Conservation (phyloP, 2,113 vertebrate species). For the Camelus bactrianus region DNA sequence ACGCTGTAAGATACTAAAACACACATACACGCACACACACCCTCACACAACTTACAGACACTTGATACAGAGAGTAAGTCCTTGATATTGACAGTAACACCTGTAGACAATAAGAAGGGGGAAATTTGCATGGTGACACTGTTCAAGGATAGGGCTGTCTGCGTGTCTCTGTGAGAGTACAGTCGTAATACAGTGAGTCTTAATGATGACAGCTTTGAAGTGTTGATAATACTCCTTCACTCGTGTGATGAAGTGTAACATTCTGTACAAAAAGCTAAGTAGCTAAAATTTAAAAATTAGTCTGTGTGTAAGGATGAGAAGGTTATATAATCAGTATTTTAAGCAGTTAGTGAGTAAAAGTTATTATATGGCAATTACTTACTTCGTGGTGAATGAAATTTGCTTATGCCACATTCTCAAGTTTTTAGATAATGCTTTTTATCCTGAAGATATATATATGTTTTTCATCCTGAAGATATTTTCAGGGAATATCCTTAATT, state of each 20-base stretch:
- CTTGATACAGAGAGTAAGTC: neutral
- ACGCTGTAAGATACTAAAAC: neutral
- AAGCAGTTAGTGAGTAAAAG: neutral
- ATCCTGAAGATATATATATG: slow-evolving; percentile 36
- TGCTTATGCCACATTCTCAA: slow-evolving; percentile 13
- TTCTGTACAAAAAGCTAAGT: neutral
- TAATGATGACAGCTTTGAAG: neutral
- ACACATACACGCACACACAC: too few species aligned
- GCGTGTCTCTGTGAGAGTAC: neutral
- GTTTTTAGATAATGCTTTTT: slow-evolving; percentile 64
- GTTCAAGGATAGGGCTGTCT: neutral
- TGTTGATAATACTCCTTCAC: neutral
- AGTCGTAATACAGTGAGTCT: neutral
- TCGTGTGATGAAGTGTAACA: neutral
- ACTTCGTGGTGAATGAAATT: slow-evolving; percentile 44
- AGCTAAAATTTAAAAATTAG: neutral
- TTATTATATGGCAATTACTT: neutral
- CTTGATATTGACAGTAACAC: neutral
- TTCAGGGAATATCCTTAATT: slow-evolving; percentile 51
- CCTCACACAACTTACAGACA: neutral
- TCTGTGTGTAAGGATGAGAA: neutral
- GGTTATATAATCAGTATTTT: neutral
- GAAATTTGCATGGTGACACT: neutral
- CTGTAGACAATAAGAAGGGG: neutral
- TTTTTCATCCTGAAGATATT: slow-evolving; percentile 64